These are phyloP conservation scores for Drosophila sproati DNA, from an alignment of 1,140 invertebrate species.

Conservation along the genomic window DNA sequence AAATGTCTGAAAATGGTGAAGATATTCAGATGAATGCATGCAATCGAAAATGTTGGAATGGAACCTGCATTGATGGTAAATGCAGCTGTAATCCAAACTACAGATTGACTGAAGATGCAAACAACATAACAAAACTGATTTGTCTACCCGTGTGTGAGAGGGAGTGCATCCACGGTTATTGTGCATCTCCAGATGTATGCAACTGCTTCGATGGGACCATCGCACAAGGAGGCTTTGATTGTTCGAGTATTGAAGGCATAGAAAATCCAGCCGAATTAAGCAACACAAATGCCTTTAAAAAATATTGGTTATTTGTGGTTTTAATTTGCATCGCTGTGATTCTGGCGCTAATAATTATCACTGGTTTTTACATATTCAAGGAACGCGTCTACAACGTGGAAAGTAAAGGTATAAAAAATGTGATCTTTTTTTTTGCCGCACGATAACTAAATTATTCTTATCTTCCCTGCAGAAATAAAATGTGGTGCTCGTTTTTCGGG, in stretches of 20 bases:
- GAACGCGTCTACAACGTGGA: conserved; percentile 44
- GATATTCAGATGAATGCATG: neutral
- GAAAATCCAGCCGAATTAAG: neutral
- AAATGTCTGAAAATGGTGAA: neutral
- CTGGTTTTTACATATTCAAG: conserved; percentile 40
- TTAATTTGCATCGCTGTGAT: conserved; percentile 12
- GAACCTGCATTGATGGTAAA: conserved; percentile 38
- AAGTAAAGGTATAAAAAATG: conserved; percentile 35
- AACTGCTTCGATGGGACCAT: conserved; percentile 40
- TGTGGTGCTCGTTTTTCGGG: conserved; percentile 56
- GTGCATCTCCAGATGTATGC: conserved; percentile 44
- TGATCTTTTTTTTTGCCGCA: too few species aligned
- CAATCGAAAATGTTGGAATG: conserved; percentile 43
- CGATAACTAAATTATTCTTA: neutral
- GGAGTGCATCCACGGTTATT: conserved; percentile 52
- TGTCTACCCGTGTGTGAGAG: conserved; percentile 54
- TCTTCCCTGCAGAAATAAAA: conserved; percentile 41
- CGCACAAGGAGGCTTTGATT: conserved; percentile 24
- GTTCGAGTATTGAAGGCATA: neutral
- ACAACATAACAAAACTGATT: neutral
- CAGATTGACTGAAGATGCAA: conserved; percentile 21
- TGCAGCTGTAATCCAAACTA: conserved; percentile 50
- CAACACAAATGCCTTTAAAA: neutral
- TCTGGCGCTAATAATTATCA: conserved; percentile 35
- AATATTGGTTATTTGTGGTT: conserved; percentile 29